A percentile compares a stretch with the other conserved stretches of the same genome.
Conservation (phyloP, 2,113 vertebrate genomes). For the Serinus canaria region DNA sequence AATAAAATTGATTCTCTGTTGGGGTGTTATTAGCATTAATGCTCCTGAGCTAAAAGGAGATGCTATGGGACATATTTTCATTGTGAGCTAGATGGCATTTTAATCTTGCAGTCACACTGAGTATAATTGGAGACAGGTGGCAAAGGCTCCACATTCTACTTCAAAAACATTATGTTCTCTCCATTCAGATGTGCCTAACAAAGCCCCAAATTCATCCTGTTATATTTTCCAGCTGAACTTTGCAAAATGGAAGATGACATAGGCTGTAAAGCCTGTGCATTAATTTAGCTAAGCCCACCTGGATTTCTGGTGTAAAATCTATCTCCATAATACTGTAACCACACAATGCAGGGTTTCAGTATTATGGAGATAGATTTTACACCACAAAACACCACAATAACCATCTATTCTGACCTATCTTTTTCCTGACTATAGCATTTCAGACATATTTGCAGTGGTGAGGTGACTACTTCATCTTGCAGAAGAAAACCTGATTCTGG, state of each 20-base stretch:
- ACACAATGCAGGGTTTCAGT: background rate
- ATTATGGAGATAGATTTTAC: background rate
- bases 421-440: background rate
- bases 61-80: background rate
- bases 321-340: too few relatives aligned
- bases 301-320: background rate
- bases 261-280: background rate
- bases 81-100: slow-evolving; percentile 16
- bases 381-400: background rate
- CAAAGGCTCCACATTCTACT: background rate
- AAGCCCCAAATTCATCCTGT: background rate
- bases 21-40: background rate
- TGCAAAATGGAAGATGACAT: background rate
- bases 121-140: slow-evolving; percentile 38
- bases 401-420: background rate
- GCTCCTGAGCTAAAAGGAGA: background rate
- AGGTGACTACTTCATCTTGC: background rate
- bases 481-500: background rate
- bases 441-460: background rate
- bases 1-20: slow-evolving; percentile 4
- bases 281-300: background rate
- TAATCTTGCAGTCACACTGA: background rate
- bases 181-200: slow-evolving; percentile 2
- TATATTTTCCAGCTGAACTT: background rate
- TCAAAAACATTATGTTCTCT: background rate